Evolutionary conservation across 2,113 vertebrate species (phyloP).

Genomic region (Zosterops pallidus): DNA sequence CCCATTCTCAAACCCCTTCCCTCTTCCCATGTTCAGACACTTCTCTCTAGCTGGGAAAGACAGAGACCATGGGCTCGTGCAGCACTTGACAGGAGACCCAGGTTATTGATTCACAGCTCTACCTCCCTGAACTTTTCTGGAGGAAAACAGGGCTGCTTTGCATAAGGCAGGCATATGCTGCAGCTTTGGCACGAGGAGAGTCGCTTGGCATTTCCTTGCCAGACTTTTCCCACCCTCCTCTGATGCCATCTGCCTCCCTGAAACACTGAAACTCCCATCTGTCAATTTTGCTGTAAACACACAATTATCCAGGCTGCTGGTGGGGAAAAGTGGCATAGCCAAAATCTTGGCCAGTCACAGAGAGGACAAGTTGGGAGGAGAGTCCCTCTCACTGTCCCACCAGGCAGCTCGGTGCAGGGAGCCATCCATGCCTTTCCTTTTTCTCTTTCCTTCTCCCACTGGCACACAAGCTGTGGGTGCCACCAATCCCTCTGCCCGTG

Average conservation of each 20-base stretch:
- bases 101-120: conserved; percentile 59
- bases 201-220: conserved; percentile 55
- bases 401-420: neutral
- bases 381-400: neutral
- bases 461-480: neutral
- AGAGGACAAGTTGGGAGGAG: neutral
- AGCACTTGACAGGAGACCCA: conserved; percentile 37
- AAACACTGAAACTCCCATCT: conserved; percentile 64
- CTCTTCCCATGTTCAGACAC: neutral
- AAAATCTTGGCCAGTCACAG: neutral
- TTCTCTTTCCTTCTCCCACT: neutral
- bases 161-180: conserved; percentile 72
- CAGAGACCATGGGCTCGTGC: neutral
- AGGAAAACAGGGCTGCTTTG: conserved; percentile 37
- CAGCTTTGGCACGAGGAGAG: conserved; percentile 58
- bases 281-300: conserved; percentile 68
- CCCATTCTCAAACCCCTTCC: neutral
- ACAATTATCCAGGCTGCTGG: conserved; percentile 52
- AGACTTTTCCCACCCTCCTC: conserved; percentile 70
- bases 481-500: neutral
- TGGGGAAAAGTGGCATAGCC: neutral
- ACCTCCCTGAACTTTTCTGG: conserved; percentile 36
- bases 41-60: conserved; percentile 17
- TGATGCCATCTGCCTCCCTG: conserved; percentile 64
- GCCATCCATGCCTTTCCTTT: neutral